Percentiles rank a stretch among this genome's conserved stretches.
Evolutionary conservation across 2,797 vertebrate species (phyloP).

Genomic region (Percopsis omiscomaycus): DNA sequence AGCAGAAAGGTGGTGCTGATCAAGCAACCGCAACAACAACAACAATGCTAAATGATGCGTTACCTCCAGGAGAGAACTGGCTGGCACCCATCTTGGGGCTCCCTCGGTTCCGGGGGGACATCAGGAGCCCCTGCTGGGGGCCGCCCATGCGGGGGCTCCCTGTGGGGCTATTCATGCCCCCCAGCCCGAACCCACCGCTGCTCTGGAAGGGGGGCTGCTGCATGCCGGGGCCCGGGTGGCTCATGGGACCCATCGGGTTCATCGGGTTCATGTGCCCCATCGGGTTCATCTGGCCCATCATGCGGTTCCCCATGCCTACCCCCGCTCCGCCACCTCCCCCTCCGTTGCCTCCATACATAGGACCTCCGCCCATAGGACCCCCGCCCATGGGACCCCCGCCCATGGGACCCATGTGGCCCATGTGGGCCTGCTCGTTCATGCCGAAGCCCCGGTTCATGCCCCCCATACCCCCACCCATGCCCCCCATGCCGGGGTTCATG

Average conservation of each 20-base stretch:
- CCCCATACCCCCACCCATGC: slow-evolving; percentile 58
- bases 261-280: slow-evolving; percentile 62
- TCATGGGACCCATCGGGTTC: slow-evolving; percentile 66
- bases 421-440: slow-evolving; percentile 81
- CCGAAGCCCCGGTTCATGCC: slow-evolving; percentile 80
- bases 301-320: slow-evolving; percentile 69
- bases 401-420: slow-evolving; percentile 72
- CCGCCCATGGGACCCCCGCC: slow-evolving; percentile 5
- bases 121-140: slow-evolving; percentile 87
- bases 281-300: slow-evolving; percentile 78
- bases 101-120: slow-evolving; percentile 89
- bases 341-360: slow-evolving; percentile 76
- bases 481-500: slow-evolving; percentile 75
- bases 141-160: slow-evolving; percentile 87
- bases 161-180: slow-evolving; percentile 87
- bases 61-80: slow-evolving; percentile 95
- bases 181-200: slow-evolving; percentile 83
- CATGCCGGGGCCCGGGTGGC: slow-evolving; percentile 75
- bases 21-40: no score
- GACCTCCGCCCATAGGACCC: slow-evolving; percentile 70
- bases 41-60: slow-evolving; percentile 1
- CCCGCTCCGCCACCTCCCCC: slow-evolving; percentile 52
- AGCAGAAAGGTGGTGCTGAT: neutral
- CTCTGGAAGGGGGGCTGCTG: slow-evolving; percentile 84
- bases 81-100: slow-evolving; percentile 93